A percentile compares a stretch with the other conserved stretches of the same genome.
phyloP scores from a whole-genome alignment of 2,797 vertebrate genomes.

The Sphaeramia orbicularis region DNA sequence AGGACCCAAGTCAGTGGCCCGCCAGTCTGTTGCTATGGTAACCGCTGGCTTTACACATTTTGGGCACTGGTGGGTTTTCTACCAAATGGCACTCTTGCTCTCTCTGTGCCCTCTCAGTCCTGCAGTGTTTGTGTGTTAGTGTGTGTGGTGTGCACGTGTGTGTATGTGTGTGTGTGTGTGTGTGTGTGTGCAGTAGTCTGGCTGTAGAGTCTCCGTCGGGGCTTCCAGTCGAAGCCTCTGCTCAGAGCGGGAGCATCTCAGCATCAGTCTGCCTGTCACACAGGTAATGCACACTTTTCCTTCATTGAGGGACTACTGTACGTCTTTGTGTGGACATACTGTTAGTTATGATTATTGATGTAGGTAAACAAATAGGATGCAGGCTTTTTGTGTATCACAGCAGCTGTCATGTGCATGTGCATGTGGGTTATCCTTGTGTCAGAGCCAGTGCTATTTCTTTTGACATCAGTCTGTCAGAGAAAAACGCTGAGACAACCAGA shows the following conservation, averaged over 20 bases:
- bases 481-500: constrained; percentile 53
- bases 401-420: constrained; percentile 15
- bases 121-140: constrained; percentile 26
- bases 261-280: constrained; percentile 40
- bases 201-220: constrained; percentile 53
- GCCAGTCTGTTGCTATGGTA: constrained; percentile 88
- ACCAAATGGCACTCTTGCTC: constrained; percentile 65
- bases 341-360: constrained; percentile 1
- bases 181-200: constrained; percentile 37
- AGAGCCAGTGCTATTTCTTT: constrained; percentile 39
- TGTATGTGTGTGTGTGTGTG: constrained; percentile 30
- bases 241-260: constrained; percentile 54
- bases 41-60: constrained; percentile 84
- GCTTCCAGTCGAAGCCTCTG: constrained; percentile 66
- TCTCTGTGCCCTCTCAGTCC: constrained; percentile 55
- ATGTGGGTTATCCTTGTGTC: constrained; percentile 27
- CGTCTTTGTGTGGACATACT: neutral
- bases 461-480: constrained; percentile 52
- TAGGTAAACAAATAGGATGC: constrained; percentile 4
- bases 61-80: constrained; percentile 69
- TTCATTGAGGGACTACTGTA: neutral
- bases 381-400: neutral
- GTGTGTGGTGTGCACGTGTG: constrained; percentile 15
- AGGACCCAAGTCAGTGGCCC: constrained; percentile 63
- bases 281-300: constrained; percentile 68